phyloP scores from a whole-genome alignment of 2,888 invertebrate genomes.

The Nomada lathburiana region DNA sequence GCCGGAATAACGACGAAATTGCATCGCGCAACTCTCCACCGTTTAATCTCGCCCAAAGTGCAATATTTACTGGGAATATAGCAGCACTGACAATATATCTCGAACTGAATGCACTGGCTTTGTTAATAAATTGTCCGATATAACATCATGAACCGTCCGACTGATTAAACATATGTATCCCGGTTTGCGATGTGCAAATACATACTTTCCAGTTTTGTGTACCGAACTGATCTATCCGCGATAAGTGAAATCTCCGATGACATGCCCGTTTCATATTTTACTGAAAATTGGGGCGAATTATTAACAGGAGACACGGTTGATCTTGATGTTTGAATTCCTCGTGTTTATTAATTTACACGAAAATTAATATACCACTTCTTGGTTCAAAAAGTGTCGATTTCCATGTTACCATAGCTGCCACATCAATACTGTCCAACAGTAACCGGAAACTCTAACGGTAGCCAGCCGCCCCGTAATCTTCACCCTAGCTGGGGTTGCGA shows the following conservation, averaged over 20 bases:
- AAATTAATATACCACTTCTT: no score
- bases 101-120: conserved; percentile 41
- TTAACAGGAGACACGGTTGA: no score
- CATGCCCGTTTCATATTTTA: background rate
- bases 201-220: conserved; percentile 4
- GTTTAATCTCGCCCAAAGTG: conserved; percentile 12
- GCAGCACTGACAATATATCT: conserved; percentile 48
- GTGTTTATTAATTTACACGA: no score
- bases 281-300: background rate
- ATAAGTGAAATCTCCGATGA: background rate
- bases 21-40: conserved; percentile 26
- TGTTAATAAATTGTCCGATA: conserved; percentile 26
- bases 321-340: background rate
- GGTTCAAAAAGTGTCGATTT: no score
- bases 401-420: no score
- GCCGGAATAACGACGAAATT: conserved; percentile 58
- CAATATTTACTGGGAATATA: conserved; percentile 43
- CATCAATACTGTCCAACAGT: conserved; percentile 8
- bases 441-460: conserved; percentile 1
- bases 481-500: conserved; percentile 23
- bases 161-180: conserved; percentile 20
- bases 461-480: background rate
- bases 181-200: conserved; percentile 7
- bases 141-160: conserved; percentile 37
- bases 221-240: background rate